These are phyloP conservation scores for Drosophila eugracilis DNA, from an alignment of 1,140 invertebrate species.

Conservation along the genomic window DNA sequence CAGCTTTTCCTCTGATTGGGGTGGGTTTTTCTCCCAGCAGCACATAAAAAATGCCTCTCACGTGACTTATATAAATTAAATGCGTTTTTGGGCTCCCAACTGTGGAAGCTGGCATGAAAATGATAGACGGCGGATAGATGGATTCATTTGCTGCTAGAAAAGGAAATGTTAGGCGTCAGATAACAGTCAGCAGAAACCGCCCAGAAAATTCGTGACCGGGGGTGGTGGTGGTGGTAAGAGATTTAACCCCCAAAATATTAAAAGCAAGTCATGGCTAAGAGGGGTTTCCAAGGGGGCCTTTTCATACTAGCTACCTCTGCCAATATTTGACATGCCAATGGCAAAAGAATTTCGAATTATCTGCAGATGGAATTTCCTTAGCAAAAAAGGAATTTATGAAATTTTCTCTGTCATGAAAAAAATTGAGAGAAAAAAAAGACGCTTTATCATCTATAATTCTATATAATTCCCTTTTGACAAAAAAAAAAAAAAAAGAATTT, in stretches of 20 bases:
- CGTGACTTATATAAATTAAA: conserved; percentile 77
- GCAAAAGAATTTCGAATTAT: conserved; percentile 42
- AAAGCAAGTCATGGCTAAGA: conserved; percentile 59
- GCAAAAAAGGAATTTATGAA: conserved; percentile 28
- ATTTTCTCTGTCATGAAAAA: background rate
- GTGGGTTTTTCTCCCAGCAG: conserved; percentile 1
- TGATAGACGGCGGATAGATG: conserved; percentile 47
- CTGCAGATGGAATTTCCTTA: conserved; percentile 43
- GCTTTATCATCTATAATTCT: conserved; percentile 18
- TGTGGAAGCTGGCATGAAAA: conserved; percentile 43
- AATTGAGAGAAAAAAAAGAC: background rate
- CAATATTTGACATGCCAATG: conserved; percentile 62
- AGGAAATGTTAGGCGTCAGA: conserved; percentile 55
- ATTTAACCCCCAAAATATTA: conserved; percentile 41
- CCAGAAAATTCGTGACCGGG: background rate
- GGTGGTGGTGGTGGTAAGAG: background rate
- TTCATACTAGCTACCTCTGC: conserved; percentile 6
- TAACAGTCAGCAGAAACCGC: conserved; percentile 38
- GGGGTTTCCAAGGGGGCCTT: conserved; percentile 13
- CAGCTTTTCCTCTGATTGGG: conserved; percentile 47
- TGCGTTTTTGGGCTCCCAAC: conserved; percentile 30
- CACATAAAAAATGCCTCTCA: conserved; percentile 69
- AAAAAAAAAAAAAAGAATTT: too few species aligned
- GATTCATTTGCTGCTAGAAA: conserved; percentile 27
- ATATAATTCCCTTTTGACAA: conserved; percentile 16